Base-by-base conservation (phyloP, 1,140 invertebrate species). In the Conopomorpha cramerella region DNA sequence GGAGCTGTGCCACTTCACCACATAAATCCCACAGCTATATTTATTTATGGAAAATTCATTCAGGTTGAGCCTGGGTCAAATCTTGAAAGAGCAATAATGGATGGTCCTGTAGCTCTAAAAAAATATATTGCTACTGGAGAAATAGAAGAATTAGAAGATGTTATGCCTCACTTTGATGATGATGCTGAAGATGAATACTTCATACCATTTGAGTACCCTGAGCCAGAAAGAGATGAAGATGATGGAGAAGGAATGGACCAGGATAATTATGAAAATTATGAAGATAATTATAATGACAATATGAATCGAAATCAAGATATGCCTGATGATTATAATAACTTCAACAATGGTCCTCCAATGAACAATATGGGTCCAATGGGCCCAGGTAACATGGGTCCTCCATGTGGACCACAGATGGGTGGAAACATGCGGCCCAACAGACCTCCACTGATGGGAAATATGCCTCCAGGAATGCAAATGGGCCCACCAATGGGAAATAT, bases 21-120 rank as follows among this genome's bases (percentile, higher is more conserved):
- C 57, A 82, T 91, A 12, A 81, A 84, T 43, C 87, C 89, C 10
- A 85, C 86, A 46, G 88, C 87, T 11, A 87, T 92, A 55, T 86
- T 91, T 55, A 81, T 91, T 31, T 90, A 90, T 59, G 88, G 88
- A 12, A 91, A 90, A 79, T 78, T 90, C 38, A 84, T 92, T 41
- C 76, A 85, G 17, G 87, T 92, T 8, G 85, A 88, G 76, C 73
- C 87, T 8, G 88, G 87, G 16, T 88, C 87, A 2, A 84, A 86
- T 58, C 57, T 92, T 16, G 85, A 87, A 49, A 81, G 84, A 37
- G 87, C 86, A 0, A 89, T 92, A 45, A 71, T 81, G 8, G 87
- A 89, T 51, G 89, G 90, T n/a, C 81, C 84, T 10, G 82, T 89
- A 25, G 85, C 86, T 29, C 78, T 92, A 16, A 88, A 89, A 55